Conservation (phyloP, 2,797 vertebrate species). For the Myripristis jacobus region DNA sequence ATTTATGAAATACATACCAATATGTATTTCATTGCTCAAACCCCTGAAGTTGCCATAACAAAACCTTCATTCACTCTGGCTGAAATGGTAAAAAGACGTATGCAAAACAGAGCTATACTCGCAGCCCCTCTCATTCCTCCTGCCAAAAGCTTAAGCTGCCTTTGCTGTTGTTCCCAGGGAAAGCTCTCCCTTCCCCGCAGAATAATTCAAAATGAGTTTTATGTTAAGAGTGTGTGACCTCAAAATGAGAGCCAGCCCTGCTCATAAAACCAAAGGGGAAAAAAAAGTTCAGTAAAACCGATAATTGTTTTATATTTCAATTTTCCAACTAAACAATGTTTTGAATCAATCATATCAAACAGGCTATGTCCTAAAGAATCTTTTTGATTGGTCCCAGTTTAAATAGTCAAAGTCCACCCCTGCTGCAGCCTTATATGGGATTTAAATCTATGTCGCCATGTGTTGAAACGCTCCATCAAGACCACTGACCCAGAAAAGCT, state of each 20-base stretch:
- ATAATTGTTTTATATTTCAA: constrained; percentile 50
- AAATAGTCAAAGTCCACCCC: constrained; percentile 36
- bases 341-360: constrained; percentile 60
- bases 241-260: constrained; percentile 67
- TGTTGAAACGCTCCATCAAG: constrained; percentile 50
- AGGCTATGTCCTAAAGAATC: constrained; percentile 35
- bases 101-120: constrained; percentile 24
- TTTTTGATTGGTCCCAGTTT: constrained; percentile 36
- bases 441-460: constrained; percentile 45
- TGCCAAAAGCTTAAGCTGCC: constrained; percentile 42
- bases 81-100: constrained; percentile 35
- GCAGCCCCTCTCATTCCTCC: constrained; percentile 18
- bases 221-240: constrained; percentile 62
- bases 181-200: constrained; percentile 41
- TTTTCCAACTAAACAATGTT: constrained; percentile 53
- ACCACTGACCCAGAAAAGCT: constrained; percentile 24
- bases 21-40: constrained; percentile 2
- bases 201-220: constrained; percentile 52
- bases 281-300: constrained; percentile 57
- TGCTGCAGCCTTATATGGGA: constrained; percentile 48
- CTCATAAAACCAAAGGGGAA: constrained; percentile 59
- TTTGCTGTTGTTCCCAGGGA: constrained; percentile 40
- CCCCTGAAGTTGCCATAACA: constrained; percentile 34
- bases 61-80: constrained; percentile 35
- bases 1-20: background rate